phyloP scores from a whole-genome alignment of 2,888 invertebrate genomes.

The Lasioglossum oenotherae region DNA sequence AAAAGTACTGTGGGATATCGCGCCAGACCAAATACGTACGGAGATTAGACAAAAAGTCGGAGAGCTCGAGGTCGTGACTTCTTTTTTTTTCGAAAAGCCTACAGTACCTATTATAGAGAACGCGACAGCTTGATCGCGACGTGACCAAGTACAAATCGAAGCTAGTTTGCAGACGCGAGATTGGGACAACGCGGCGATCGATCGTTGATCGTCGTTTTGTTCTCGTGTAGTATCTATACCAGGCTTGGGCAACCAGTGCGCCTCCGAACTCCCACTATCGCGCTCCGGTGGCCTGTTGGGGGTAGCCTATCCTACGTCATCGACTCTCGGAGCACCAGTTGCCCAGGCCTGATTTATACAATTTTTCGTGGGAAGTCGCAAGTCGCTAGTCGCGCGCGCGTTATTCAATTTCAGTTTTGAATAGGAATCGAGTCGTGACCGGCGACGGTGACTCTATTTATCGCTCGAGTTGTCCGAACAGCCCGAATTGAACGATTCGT shows the following conservation, averaged over 20 bases:
- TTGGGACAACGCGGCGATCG: constrained; percentile 12
- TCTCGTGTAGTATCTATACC: background rate
- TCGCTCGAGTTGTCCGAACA: background rate
- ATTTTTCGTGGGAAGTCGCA: background rate
- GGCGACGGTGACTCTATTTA: background rate
- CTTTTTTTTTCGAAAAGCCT: background rate
- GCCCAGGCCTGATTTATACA: background rate
- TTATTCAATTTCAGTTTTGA: background rate
- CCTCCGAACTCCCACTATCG: too few relatives aligned
- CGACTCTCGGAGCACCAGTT: too few relatives aligned
- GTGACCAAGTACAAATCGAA: constrained; percentile 66
- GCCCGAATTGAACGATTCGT: background rate
- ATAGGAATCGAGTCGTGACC: background rate
- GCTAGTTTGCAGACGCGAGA: constrained; percentile 47
- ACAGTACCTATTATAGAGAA: background rate
- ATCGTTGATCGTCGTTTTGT: background rate
- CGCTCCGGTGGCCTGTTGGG: too few relatives aligned
- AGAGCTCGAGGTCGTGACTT: too few relatives aligned
- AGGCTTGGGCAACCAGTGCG: too few relatives aligned
- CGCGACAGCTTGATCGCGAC: constrained; percentile 19
- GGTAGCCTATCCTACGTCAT: too few relatives aligned
- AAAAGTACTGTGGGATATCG: background rate
- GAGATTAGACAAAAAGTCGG: background rate
- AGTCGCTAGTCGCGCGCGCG: background rate
- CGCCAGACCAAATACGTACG: background rate